Conservation (phyloP, 2,113 vertebrate species). For the Plectropomus leopardus region DNA sequence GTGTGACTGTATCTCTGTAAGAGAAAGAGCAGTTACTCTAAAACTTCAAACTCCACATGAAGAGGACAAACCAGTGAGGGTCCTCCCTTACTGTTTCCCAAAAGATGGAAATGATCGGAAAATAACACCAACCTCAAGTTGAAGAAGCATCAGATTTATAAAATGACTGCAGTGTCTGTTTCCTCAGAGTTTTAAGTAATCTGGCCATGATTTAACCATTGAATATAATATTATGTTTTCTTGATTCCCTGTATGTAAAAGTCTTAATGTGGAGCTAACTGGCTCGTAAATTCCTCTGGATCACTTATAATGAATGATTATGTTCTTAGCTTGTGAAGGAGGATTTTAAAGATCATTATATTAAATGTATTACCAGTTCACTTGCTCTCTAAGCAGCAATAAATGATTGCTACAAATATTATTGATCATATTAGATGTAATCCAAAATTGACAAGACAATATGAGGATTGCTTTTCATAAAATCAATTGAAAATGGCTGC, state of each 20-base stretch:
- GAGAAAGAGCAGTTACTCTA: neutral
- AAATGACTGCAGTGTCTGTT: conserved; percentile 42
- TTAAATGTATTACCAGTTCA: neutral
- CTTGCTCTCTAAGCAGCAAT: neutral
- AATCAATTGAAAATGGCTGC: neutral
- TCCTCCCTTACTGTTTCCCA: neutral
- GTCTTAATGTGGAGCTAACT: neutral
- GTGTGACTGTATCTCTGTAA: neutral
- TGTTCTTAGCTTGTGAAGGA: too few relatives aligned
- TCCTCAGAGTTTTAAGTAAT: neutral
- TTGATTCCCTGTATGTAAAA: neutral
- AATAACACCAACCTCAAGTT: neutral
- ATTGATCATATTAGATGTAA: neutral
- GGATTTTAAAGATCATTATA: neutral
- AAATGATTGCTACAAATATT: neutral
- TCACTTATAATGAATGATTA: neutral
- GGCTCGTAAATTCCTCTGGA: neutral
- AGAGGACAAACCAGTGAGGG: neutral
- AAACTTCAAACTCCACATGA: conserved; percentile 39
- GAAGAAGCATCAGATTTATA: conserved; percentile 11
- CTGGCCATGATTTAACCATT: neutral
- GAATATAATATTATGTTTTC: conserved; percentile 12
- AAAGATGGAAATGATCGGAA: conserved; percentile 2
- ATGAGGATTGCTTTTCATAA: neutral
- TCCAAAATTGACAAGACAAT: neutral